Evolutionary conservation across 2,797 vertebrate genomes (phyloP).

Genomic region (Rallus crepitans): DNA sequence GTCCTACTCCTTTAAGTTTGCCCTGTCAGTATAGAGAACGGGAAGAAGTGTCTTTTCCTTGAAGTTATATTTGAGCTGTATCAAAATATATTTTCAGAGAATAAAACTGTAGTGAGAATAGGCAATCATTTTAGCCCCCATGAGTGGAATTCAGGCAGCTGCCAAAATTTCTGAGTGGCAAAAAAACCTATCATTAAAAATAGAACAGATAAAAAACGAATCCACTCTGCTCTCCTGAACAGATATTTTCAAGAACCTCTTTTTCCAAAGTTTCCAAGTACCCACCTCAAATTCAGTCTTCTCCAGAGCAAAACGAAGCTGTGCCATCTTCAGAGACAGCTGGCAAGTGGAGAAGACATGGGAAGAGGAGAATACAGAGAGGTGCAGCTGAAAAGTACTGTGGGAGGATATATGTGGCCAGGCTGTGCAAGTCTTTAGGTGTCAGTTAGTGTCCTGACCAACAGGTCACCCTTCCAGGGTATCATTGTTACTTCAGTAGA

Average conservation of each 20-base stretch:
- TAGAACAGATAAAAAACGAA: neutral
- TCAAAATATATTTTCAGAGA: neutral
- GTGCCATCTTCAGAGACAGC: neutral
- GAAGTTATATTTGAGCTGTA: neutral
- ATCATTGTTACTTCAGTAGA: neutral
- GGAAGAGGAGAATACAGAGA: neutral
- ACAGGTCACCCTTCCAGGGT: neutral
- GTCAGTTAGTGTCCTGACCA: neutral
- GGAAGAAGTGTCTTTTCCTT: neutral
- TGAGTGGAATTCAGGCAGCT: constrained; percentile 5
- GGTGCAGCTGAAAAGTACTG: neutral
- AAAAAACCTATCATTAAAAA: neutral
- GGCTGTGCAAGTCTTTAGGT: neutral
- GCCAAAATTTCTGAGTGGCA: neutral
- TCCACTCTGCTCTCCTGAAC: neutral
- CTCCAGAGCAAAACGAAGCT: neutral
- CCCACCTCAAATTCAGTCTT: neutral
- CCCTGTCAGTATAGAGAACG: neutral
- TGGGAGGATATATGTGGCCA: neutral
- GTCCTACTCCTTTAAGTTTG: neutral
- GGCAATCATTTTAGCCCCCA: neutral
- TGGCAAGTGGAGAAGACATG: neutral
- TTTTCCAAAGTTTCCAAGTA: neutral
- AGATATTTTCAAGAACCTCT: neutral
- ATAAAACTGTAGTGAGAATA: neutral